phyloP scores from a whole-genome alignment of 2,113 vertebrate genomes.

The Bos javanicus region DNA sequence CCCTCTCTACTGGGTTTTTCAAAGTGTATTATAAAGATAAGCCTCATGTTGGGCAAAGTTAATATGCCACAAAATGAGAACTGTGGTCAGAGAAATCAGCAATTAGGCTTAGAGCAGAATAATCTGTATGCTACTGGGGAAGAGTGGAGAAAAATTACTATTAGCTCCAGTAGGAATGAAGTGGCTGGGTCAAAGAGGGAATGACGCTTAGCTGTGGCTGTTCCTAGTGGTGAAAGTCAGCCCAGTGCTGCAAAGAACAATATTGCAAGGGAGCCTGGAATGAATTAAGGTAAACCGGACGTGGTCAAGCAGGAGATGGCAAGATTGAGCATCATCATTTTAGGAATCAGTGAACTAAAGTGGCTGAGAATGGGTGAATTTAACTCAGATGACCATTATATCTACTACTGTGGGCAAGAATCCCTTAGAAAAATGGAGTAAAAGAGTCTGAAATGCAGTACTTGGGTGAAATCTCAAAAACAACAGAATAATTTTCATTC shows the following conservation, averaged over 20 bases:
- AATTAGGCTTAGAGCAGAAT: not conserved
- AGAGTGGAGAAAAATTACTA: not conserved
- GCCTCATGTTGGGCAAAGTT: not conserved
- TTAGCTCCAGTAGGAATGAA: not conserved
- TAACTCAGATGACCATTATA: not conserved
- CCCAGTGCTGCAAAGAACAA: not conserved
- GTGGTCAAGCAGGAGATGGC: not conserved
- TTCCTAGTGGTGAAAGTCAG: not conserved
- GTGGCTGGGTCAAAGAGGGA: not conserved
- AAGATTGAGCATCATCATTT: not conserved
- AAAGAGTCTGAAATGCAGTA: not conserved
- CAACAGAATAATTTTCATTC: not conserved
- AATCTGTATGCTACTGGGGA: not conserved
- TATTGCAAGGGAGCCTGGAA: not conserved
- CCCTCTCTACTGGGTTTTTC: not conserved
- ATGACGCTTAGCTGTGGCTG: not conserved
- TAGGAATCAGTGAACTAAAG: not conserved
- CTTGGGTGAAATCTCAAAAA: not conserved
- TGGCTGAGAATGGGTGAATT: not conserved
- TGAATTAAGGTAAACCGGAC: not conserved
- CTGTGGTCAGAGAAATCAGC: not conserved
- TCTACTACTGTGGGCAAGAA: not conserved
- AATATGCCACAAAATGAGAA: not conserved
- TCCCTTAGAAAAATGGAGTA: not conserved
- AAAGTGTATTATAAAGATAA: not conserved